Percentiles rank a stretch among this genome's conserved stretches.
Conservation (phyloP, 2,888 invertebrate genomes). For the Anoplius nigerrimus region DNA sequence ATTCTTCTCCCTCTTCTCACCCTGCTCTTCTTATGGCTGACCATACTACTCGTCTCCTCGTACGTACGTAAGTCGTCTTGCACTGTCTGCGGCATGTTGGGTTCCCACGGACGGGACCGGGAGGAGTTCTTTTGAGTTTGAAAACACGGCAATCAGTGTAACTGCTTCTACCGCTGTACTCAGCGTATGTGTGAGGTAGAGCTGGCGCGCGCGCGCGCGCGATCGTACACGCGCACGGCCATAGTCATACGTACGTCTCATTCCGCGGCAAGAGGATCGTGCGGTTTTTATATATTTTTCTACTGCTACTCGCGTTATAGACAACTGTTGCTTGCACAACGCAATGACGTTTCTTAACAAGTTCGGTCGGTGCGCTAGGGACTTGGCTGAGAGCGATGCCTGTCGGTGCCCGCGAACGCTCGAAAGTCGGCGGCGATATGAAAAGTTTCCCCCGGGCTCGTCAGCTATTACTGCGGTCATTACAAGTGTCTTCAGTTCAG, state of each 20-base stretch:
- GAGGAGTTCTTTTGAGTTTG: slow-evolving; percentile 71
- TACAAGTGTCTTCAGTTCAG: no score
- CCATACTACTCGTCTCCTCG: slow-evolving; percentile 33
- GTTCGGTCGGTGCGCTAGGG: no score
- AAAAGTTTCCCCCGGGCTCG: no score
- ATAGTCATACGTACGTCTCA: background rate
- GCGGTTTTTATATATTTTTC: background rate
- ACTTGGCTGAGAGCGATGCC: no score
- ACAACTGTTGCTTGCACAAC: no score
- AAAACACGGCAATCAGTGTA: slow-evolving; percentile 73
- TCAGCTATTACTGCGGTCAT: no score
- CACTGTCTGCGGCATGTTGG: slow-evolving; percentile 60
- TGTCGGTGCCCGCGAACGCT: no score
- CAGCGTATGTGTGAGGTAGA: slow-evolving; percentile 34
- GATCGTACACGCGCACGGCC: background rate
- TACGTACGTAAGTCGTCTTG: slow-evolving; percentile 52
- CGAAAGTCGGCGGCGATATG: no score
- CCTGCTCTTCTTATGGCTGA: slow-evolving; percentile 30
- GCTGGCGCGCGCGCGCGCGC: no score
- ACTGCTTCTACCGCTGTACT: slow-evolving; percentile 68
- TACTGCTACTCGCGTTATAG: background rate
- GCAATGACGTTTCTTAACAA: no score
- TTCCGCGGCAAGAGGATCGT: slow-evolving; percentile 14
- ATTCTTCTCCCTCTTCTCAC: slow-evolving; percentile 12
- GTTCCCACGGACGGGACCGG: slow-evolving; percentile 70